Conservation (phyloP, 2,113 vertebrate species). For the Larimichthys crocea region DNA sequence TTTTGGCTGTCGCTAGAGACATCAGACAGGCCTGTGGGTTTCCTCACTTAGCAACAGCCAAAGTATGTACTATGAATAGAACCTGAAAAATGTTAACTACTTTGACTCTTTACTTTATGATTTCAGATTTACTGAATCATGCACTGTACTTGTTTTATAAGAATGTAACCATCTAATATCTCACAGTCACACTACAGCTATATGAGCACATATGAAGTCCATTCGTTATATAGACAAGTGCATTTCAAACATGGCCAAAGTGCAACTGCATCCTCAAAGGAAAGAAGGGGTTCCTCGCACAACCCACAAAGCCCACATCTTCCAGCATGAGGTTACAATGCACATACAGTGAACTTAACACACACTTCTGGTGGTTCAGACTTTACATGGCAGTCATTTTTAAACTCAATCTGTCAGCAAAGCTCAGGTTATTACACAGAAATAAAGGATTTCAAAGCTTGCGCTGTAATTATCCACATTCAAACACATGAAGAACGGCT, state of each 20-base stretch:
- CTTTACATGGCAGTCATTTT: neutral
- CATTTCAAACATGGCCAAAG: neutral
- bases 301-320: neutral
- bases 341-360: neutral
- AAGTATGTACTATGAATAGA: slow-evolving; percentile 40
- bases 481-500: neutral
- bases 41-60: slow-evolving; percentile 36
- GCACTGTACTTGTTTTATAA: neutral
- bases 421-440: neutral
- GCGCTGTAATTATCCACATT: neutral
- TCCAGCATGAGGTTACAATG: neutral
- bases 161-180: slow-evolving; percentile 15
- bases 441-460: neutral
- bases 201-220: too few species aligned
- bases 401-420: neutral
- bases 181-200: neutral
- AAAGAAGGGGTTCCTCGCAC: neutral
- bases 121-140: slow-evolving; percentile 39
- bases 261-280: neutral
- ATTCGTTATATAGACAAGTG: too few species aligned
- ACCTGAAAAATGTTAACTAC: slow-evolving; percentile 1
- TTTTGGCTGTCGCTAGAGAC: slow-evolving; percentile 46
- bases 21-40: slow-evolving; percentile 21
- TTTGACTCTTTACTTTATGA: slow-evolving; percentile 30
- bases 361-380: neutral